phyloP scores from a whole-genome alignment of 2,797 vertebrate species.

The Myotis daubentonii region DNA sequence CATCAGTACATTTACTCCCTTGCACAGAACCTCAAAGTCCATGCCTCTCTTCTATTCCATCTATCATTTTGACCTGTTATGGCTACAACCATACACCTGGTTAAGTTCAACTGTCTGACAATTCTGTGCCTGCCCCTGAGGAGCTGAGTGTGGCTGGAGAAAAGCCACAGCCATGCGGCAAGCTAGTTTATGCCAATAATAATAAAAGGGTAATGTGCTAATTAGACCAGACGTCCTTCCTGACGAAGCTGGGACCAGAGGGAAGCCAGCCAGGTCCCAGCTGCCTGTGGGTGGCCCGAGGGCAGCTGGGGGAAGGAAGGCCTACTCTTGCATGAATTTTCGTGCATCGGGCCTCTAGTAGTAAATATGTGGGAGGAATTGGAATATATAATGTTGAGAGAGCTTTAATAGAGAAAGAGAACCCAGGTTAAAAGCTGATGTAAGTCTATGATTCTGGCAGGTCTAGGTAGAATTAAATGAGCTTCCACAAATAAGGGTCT shows the following conservation, averaged over 20 bases:
- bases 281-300: too few species aligned
- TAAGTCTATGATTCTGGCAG: background rate
- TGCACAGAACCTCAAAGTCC: background rate
- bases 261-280: too few species aligned
- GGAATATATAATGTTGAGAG: background rate
- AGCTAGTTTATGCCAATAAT: background rate
- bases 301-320: too few species aligned
- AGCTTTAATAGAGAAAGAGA: background rate
- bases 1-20: background rate
- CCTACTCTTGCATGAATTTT: too few species aligned
- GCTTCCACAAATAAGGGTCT: background rate
- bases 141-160: background rate
- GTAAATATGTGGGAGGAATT: background rate
- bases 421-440: background rate
- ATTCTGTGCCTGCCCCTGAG: background rate
- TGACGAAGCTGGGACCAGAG: too few species aligned
- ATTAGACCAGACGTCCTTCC: too few species aligned
- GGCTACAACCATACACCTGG: background rate
- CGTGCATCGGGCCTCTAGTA: too few species aligned
- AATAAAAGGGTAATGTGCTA: too few species aligned
- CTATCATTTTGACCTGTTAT: background rate
- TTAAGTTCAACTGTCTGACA: background rate
- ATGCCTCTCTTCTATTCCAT: background rate
- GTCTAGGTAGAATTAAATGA: background rate
- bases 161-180: background rate